Evolutionary conservation across 2,113 vertebrate genomes (phyloP), one percentile per base, ranked within the genome.

Genomic region (Lepus europaeus): DNA sequence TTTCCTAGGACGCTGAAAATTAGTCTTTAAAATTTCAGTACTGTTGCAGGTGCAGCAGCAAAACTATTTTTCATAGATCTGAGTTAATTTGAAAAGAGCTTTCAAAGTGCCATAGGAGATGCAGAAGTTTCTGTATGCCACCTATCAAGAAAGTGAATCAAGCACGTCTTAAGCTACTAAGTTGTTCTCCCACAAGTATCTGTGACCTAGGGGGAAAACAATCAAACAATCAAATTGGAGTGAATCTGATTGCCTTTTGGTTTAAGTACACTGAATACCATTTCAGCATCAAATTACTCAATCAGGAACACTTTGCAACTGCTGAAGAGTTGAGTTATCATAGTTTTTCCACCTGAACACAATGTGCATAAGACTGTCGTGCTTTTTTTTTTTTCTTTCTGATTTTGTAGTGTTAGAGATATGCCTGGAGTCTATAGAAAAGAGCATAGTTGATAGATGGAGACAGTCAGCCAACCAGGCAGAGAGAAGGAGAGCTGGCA

Each of bases 221-320:
- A 45, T 45, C 45, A 59, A 59, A 59, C 13, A 59, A 91, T 83
- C 12, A 6, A 93, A 64, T 73, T 39, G 86, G n/a, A 4, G 0
- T 1, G 1, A 64, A 92, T 91, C 25, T 29, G 0, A 36, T 93
- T 86, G 82, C 39, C 0, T 95, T 87, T 88, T 61, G 17, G 87
- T 76, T 92, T 83, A 59, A 85, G 8, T 0, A 3, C 87, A 56
- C 85, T 86, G 73, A 10, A 78, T 82, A 83, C 91, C 39, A 80
- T 87, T 87, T 94, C 45, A 89, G 91, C 72, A 85, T n/a, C 2
- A 23, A 93, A 90, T 93, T 93, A 61, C 95, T 95, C 33, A 76
- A 92, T 95, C 77, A 73, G 64, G 76, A 89, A 92, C 45, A 69
- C 87, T 77, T 85, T 72, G 82, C 91, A 95, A 91, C 84, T 82